These are phyloP conservation scores for Chrysolina oricalcia DNA, from an alignment of 2,888 invertebrate genomes.

Conservation along the genomic window DNA sequence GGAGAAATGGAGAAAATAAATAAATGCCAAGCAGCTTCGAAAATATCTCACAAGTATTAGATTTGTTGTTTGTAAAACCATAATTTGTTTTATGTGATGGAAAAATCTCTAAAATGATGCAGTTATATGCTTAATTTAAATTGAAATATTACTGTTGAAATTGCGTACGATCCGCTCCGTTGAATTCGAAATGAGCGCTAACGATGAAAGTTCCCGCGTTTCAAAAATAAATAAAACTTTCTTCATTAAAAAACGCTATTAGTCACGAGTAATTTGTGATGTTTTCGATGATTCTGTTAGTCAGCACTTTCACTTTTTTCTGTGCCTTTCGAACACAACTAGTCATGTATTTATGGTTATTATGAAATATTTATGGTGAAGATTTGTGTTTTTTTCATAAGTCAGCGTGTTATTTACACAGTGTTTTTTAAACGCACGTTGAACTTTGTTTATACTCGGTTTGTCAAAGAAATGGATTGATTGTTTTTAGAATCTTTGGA, in stretches of 20 bases:
- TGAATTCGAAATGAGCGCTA: not conserved
- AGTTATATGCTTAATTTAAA: not conserved
- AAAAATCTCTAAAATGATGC: not conserved
- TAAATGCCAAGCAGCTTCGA: too few relatives aligned
- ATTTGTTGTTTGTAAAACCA: too few relatives aligned
- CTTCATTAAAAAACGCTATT: conserved; percentile 4
- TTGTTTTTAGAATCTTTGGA: too few relatives aligned
- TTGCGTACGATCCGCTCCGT: not conserved
- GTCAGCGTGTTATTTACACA: not conserved
- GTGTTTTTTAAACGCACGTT: not conserved
- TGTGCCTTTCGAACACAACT: not conserved
- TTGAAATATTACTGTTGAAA: not conserved
- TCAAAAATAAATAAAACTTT: not conserved
- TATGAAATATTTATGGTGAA: not conserved
- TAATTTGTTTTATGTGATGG: not conserved
- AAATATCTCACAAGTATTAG: too few relatives aligned
- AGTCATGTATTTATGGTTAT: not conserved
- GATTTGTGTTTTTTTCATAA: not conserved
- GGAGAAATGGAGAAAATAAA: too few relatives aligned
- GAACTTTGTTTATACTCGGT: not conserved
- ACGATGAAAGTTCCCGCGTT: not conserved
- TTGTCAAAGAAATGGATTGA: too few relatives aligned
- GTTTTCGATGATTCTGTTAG: not conserved
- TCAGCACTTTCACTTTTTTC: conserved; percentile 5
- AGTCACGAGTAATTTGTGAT: conserved; percentile 7